Conservation (phyloP, 2,888 invertebrate genomes). For the Latrodectus elegans region DNA sequence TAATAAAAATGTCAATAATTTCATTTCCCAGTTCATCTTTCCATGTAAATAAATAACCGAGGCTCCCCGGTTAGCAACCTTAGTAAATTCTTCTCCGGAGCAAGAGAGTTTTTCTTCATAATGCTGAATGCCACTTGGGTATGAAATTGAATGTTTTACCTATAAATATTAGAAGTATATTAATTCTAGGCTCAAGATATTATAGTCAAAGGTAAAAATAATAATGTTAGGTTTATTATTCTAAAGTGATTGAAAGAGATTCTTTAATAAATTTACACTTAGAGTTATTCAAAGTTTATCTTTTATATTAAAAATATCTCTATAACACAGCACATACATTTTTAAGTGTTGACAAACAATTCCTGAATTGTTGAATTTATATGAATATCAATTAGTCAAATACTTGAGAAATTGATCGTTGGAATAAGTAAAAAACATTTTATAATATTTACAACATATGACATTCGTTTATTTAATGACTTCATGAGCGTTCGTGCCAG, state of each 20-base stretch:
- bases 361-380: no score
- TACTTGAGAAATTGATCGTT: no score
- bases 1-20: no score
- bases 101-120: slow-evolving; percentile 4
- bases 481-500: no score
- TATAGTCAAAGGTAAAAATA: not conserved
- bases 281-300: not conserved
- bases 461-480: no score
- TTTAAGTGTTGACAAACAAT: not conserved
- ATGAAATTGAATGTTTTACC: slow-evolving; percentile 16
- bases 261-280: not conserved
- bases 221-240: not conserved
- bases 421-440: no score
- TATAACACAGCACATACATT: not conserved
- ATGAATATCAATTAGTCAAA: no score
- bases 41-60: no score
- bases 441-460: no score
- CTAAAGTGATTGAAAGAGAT: not conserved
- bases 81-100: not conserved
- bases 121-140: slow-evolving; percentile 14
- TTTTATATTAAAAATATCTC: not conserved
- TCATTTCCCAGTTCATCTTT: no score
- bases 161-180: slow-evolving; percentile 7
- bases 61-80: no score
- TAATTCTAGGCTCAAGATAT: not conserved